These are phyloP conservation scores for Salticus scenicus DNA, from an alignment of 2,888 invertebrate species.

Conservation along the genomic window DNA sequence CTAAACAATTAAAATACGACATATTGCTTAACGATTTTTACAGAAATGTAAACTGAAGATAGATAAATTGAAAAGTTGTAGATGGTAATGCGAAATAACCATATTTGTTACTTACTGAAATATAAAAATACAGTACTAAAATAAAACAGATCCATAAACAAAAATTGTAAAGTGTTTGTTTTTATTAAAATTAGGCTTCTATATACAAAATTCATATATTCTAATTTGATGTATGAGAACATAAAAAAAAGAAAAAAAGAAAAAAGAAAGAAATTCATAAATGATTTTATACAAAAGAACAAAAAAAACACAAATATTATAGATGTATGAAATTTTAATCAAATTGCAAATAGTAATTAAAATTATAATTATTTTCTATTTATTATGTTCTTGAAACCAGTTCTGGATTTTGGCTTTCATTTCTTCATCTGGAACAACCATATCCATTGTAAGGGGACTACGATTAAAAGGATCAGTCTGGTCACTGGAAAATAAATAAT, in stretches of 20 bases:
- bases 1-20: no score
- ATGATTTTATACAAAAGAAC: background rate
- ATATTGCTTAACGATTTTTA: no score
- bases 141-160: no score
- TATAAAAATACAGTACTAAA: no score
- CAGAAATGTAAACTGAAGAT: no score
- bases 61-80: no score
- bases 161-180: no score
- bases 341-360: background rate
- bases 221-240: background rate
- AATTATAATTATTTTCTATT: background rate
- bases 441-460: slow-evolving; percentile 93
- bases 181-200: slow-evolving; percentile 14
- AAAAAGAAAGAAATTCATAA: background rate
- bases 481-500: slow-evolving; percentile 83
- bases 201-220: slow-evolving; percentile 3
- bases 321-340: slow-evolving; percentile 11
- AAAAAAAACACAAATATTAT: slow-evolving; percentile 6
- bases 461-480: slow-evolving; percentile 97
- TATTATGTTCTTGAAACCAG: slow-evolving; percentile 75
- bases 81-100: no score
- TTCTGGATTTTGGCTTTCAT: slow-evolving; percentile 85
- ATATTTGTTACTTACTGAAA: no score
- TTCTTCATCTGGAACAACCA: slow-evolving; percentile 86
- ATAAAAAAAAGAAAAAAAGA: background rate